phyloP scores from a whole-genome alignment of 2,888 invertebrate genomes.

The Andrena chrysosceles region DNA sequence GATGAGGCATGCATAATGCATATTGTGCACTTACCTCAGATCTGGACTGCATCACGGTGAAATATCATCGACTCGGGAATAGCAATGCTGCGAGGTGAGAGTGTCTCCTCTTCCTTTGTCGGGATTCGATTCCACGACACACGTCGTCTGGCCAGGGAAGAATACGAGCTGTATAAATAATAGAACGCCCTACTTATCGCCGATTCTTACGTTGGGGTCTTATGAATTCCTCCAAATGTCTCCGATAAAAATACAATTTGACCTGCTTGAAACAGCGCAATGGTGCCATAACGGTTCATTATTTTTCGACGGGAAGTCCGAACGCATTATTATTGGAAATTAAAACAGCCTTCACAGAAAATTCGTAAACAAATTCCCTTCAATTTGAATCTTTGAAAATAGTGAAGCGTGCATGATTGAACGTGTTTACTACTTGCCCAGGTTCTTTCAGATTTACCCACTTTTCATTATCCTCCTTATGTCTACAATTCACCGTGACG shows the following conservation, averaged over 20 bases:
- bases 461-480: too few relatives aligned
- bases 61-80: constrained; percentile 66
- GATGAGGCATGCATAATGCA: constrained; percentile 70
- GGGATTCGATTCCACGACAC: constrained; percentile 42
- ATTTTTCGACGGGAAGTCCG: background rate
- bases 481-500: too few relatives aligned
- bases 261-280: background rate
- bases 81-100: constrained; percentile 51
- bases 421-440: too few relatives aligned
- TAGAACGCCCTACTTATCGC: constrained; percentile 2
- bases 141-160: constrained; percentile 4
- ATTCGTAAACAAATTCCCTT: too few relatives aligned
- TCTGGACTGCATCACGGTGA: constrained; percentile 55
- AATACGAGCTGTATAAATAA: constrained; percentile 33
- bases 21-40: constrained; percentile 58
- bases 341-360: too few relatives aligned
- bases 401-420: too few relatives aligned
- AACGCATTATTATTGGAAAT: too few relatives aligned
- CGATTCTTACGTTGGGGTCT: background rate
- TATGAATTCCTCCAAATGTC: background rate
- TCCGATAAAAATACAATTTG: constrained; percentile 6
- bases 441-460: too few relatives aligned
- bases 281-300: background rate
- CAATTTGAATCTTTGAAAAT: too few relatives aligned
- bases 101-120: constrained; percentile 36